Conservation (phyloP, 2,797 vertebrate genomes). For the Glyptemys insculpta region DNA sequence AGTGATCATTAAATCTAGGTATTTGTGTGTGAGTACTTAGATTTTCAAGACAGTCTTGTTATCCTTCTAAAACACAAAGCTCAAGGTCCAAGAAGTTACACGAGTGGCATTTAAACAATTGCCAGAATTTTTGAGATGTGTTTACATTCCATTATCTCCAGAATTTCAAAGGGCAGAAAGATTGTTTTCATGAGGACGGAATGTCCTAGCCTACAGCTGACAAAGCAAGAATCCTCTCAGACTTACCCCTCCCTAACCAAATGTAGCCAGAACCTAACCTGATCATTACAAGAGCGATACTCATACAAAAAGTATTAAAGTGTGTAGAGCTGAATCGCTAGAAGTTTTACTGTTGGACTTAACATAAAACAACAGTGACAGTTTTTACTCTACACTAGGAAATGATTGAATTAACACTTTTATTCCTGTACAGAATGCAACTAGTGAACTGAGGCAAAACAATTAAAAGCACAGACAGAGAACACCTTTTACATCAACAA, state of each 20-base stretch:
- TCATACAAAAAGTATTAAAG: not conserved
- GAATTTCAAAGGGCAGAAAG: slow-evolving; percentile 4
- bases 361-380: not conserved
- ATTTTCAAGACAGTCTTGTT: slow-evolving; percentile 22
- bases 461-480: not conserved
- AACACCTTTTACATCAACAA: not conserved
- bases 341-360: not conserved
- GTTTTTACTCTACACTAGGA: too few species aligned
- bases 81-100: slow-evolving; percentile 32
- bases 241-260: not conserved
- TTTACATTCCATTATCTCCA: not conserved
- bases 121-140: not conserved
- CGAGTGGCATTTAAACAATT: not conserved
- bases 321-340: accelerated
- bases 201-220: not conserved
- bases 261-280: not conserved
- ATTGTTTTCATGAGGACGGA: not conserved
- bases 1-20: not conserved
- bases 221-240: not conserved
- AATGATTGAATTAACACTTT: too few species aligned
- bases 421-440: not conserved
- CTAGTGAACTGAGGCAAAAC: not conserved
- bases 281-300: not conserved
- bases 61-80: not conserved
- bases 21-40: slow-evolving; percentile 10